A percentile compares a stretch with the other conserved stretches of the same genome.
Evolutionary conservation across 1,140 invertebrate species (phyloP).

Genomic region (Colletes latitarsis): DNA sequence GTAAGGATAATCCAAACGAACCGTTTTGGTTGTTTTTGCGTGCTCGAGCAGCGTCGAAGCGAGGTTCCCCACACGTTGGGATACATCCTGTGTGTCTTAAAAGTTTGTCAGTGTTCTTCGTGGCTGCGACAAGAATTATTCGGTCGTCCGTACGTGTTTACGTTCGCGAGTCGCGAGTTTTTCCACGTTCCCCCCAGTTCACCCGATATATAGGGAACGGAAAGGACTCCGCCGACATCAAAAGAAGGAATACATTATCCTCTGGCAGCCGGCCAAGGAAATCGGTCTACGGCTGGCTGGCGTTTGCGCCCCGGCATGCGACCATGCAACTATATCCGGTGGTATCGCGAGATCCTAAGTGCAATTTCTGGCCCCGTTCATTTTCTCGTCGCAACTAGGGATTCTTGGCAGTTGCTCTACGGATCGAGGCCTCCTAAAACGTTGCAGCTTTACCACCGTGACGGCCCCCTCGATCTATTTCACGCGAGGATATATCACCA

Average conservation of each 20-base stretch:
- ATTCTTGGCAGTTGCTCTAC: constrained; percentile 24
- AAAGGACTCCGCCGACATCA: constrained; percentile 47
- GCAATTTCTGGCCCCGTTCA: constrained; percentile 9
- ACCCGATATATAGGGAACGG: constrained; percentile 14
- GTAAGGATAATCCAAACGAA: too few relatives aligned
- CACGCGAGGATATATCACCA: too few relatives aligned
- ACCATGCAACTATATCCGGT: constrained; percentile 15
- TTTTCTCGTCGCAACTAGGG: background rate
- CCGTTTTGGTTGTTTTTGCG: too few relatives aligned
- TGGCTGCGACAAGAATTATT: background rate
- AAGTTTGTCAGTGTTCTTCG: too few relatives aligned
- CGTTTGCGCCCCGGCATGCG: constrained; percentile 39
- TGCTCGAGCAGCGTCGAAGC: too few relatives aligned
- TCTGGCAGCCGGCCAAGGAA: constrained; percentile 68
- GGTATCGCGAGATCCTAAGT: constrained; percentile 34
- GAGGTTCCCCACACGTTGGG: too few relatives aligned
- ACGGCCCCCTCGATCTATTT: too few relatives aligned
- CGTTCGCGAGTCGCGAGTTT: background rate
- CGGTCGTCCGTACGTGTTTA: background rate
- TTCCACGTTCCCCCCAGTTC: background rate
- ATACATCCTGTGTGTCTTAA: too few relatives aligned
- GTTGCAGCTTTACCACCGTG: too few relatives aligned
- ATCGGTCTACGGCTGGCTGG: constrained; percentile 54
- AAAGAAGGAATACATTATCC: constrained; percentile 70
- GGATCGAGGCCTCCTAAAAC: background rate